Evolutionary conservation across 1,140 invertebrate genomes (phyloP), one percentile per base, ranked within the genome.

Genomic region (Camponotus floridanus): DNA sequence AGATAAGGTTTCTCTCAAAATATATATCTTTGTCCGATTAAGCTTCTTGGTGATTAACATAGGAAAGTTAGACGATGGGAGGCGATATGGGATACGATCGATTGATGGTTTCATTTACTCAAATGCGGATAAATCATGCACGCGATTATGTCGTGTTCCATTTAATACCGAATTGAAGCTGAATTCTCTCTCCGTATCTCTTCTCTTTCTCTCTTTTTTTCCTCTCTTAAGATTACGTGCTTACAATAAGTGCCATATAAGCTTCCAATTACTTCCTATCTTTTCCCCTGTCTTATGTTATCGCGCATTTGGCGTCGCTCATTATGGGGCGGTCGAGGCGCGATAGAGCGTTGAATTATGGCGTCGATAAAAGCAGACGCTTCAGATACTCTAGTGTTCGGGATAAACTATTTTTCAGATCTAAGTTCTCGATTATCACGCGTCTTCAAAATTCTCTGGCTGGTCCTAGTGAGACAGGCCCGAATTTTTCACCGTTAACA

Each of bases 311-410:
- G 68, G 84, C 86, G 76, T 76, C 62, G 80, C 73, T 81, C 71
- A 89, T 92, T 90, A 89, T 68, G 85, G 79, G 85, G 73, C 87
- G 85, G 33, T 57, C 70, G 78, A 33, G 83, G 62, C 67, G 57
- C 89, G 87, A 91, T 92, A 93, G 85, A 83, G 21, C 65, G 42
- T 36, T 92, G 87, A 93, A 84, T 91, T 92, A 88, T 88, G 73
- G 81, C 42, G 74, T 67, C 62, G 91, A 92, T 92, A 93, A 91
- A 51, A 91, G 73, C 61, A 65, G 87, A 76, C 85, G 85, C 74
- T 88, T 67, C 42, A 45, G 31, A 1, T 33, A 64, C 67, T 73
- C 74, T 33, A 62, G 55, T 70, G n/a, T 21, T 78, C 39, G 33
- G 76, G 76, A 51, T 80, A 81, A 81, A 68, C 62, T 70, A 80